phyloP scores from a whole-genome alignment of 2,888 invertebrate genomes.

The Euspilapteryx auroguttella region DNA sequence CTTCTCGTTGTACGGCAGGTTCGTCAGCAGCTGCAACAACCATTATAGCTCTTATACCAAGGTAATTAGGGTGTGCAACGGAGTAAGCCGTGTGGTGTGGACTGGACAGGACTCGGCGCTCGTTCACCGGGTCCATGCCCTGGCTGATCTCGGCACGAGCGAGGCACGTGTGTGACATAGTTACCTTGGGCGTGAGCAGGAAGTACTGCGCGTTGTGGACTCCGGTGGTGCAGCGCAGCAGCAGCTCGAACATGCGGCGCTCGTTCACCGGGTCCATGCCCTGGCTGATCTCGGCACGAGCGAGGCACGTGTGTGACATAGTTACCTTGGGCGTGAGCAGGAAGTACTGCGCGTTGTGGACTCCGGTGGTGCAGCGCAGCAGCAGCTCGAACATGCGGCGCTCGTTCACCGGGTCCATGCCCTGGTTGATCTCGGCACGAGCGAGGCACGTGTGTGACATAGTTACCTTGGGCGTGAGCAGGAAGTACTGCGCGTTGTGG shows the following conservation, averaged over 20 bases:
- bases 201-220: conserved; percentile 80
- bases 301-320: too few relatives aligned
- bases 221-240: conserved; percentile 74
- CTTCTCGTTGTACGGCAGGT: conserved; percentile 68
- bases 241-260: conserved; percentile 76
- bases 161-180: too few relatives aligned
- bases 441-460: too few relatives aligned
- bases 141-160: conserved; percentile 79
- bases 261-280: conserved; percentile 91
- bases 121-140: conserved; percentile 89
- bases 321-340: conserved; percentile 92
- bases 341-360: conserved; percentile 80
- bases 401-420: conserved; percentile 88
- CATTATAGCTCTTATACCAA: too few relatives aligned
- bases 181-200: conserved; percentile 90
- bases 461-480: conserved; percentile 93
- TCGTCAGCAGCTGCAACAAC: conserved; percentile 70
- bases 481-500: conserved; percentile 80
- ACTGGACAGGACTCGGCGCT: too few relatives aligned
- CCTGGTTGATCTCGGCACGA: conserved; percentile 80
- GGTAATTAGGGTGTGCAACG: too few relatives aligned
- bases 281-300: conserved; percentile 77
- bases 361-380: conserved; percentile 70
- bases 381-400: conserved; percentile 79
- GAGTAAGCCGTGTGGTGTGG: too few relatives aligned